These are phyloP conservation scores for Siniperca obscura DNA, from an alignment of 2,797 vertebrate species.

Conservation along the genomic window DNA sequence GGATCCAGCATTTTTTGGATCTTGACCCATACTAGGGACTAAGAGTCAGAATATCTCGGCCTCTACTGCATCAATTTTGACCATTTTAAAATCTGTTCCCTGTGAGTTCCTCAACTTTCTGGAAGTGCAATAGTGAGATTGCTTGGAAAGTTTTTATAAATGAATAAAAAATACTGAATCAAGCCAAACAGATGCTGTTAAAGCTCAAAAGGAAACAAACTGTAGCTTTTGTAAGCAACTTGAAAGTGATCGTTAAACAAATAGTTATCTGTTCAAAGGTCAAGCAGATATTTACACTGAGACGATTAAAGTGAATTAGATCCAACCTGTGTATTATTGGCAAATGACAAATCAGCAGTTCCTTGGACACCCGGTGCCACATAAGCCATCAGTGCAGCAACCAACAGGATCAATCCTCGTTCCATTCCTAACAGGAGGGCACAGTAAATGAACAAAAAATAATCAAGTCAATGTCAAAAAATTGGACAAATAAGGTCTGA, in stretches of 20 bases:
- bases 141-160: background rate
- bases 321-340: conserved; percentile 15
- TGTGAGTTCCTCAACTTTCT: background rate
- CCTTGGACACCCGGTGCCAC: conserved; percentile 21
- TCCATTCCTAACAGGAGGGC: conserved; percentile 58
- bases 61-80: background rate
- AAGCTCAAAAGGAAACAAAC: too few relatives aligned
- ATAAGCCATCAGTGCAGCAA: conserved; percentile 22
- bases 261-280: background rate
- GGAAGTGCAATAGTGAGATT: background rate
- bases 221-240: too few relatives aligned
- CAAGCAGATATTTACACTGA: background rate
- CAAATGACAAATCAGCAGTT: background rate
- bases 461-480: too few relatives aligned
- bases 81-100: too few relatives aligned
- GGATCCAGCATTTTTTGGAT: background rate
- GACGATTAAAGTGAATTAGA: background rate
- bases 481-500: background rate
- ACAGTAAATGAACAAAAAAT: background rate
- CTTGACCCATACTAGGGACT: background rate
- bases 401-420: conserved; percentile 36
- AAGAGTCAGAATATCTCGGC: background rate
- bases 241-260: background rate
- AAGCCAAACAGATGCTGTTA: background rate
- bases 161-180: background rate